Evolutionary conservation across 2,888 invertebrate genomes (phyloP).

Genomic region (Brenthis ino): DNA sequence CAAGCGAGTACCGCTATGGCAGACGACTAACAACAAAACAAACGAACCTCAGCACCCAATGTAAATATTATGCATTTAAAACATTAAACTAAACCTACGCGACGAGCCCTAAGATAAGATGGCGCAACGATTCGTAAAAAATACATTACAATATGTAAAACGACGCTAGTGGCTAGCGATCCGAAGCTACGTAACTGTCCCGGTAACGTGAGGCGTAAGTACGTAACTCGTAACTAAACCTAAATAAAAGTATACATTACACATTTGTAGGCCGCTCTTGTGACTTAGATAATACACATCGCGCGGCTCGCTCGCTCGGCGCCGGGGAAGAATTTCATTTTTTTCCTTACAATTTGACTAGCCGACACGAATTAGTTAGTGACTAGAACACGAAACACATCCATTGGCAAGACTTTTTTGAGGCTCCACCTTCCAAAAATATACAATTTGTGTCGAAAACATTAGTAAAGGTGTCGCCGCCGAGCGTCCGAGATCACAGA

Average conservation of each 20-base stretch:
- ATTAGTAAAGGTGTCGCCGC: slow-evolving; percentile 27
- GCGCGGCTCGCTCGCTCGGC: slow-evolving; percentile 44
- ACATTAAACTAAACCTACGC: slow-evolving; percentile 55
- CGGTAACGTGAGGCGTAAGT: slow-evolving; percentile 67
- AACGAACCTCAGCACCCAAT: slow-evolving; percentile 57
- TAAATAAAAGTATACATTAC: slow-evolving; percentile 65
- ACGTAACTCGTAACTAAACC: slow-evolving; percentile 54
- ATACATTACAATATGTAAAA: slow-evolving; percentile 56
- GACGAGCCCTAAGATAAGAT: slow-evolving; percentile 52
- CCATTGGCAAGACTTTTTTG: slow-evolving; percentile 70
- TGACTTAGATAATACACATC: slow-evolving; percentile 63
- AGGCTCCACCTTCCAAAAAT: slow-evolving; percentile 41
- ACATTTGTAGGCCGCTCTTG: slow-evolving; percentile 70
- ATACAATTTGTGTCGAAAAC: slow-evolving; percentile 32
- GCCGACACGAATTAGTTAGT: slow-evolving; percentile 76
- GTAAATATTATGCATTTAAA: slow-evolving; percentile 60
- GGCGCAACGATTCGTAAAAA: slow-evolving; percentile 59
- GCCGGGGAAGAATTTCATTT: slow-evolving; percentile 31
- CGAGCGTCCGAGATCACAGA: slow-evolving; percentile 51
- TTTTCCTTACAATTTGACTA: slow-evolving; percentile 62
- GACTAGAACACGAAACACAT: slow-evolving; percentile 76
- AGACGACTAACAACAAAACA: slow-evolving; percentile 39
- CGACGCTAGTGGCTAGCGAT: slow-evolving; percentile 73
- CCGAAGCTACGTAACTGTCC: slow-evolving; percentile 70
- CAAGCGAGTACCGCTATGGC: slow-evolving; percentile 31